Evolutionary conservation across 2,113 vertebrate species (phyloP), one percentile per base, ranked within the genome.

Genomic region (Rynchops niger): DNA sequence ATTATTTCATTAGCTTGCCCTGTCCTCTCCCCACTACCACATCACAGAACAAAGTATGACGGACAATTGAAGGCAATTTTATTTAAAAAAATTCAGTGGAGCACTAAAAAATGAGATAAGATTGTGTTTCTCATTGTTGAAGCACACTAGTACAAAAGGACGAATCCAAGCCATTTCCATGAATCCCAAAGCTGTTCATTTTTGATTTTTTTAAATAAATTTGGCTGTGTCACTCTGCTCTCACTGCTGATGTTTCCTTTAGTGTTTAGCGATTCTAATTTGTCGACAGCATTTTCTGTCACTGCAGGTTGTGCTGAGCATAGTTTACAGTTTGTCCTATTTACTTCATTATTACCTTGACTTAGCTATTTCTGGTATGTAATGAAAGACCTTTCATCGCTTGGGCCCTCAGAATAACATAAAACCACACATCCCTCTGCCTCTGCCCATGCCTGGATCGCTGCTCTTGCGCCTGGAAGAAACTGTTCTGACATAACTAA

Each of bases 21-120:
- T 61, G 66, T 76, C 25, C 50, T 62, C 30, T 58, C 52, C 45
- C 34, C 20, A 12, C n/a, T 66, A 25, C 26, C 59, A 49, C 32
- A 9, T n/a, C 15, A 62, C 0, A 0, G 30, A 62, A n/a, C 11
- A 7, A 74, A 65, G 40, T 5, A 30, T 13, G 13, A 58, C 4
- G 15, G 52, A 80, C 52, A 56, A 71, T 0, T 65, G 27, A 56
- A 66, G 14, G 65, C 13, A 70, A 23, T 52, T 79, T 71, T 34
- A 26, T 50, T 90, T 29, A 5, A 27, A 78, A 78, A 50, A 14
- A 30, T 11, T 52, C 45, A 45, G 15, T 20, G 17, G 7, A 74
- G 34, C 50, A 50, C 42, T 74, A 25, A 20, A 58, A 80, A 42
- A 22, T 22, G 11, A 36, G 26, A 49, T 4, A 21, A 21, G 36